Conservation (phyloP, 1,140 invertebrate species). For the Palaemon carinicauda region DNA sequence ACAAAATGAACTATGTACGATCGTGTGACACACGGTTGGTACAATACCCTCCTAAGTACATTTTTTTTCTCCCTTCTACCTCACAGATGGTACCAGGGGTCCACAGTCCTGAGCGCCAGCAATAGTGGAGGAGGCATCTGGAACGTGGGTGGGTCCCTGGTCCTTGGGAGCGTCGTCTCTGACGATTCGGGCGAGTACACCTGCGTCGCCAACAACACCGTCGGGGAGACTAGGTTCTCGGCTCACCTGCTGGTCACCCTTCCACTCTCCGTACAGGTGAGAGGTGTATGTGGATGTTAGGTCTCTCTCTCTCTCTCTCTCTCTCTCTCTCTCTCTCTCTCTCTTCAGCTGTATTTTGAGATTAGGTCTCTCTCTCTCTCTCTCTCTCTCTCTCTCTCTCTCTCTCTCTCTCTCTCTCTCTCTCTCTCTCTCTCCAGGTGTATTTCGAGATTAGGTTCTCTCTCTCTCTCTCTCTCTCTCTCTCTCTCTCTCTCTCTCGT, state of each 20-base stretch:
- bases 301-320: neutral
- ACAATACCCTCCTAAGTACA: too few species aligned
- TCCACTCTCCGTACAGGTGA: constrained; percentile 61
- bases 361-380: too few species aligned
- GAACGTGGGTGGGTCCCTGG: constrained; percentile 55
- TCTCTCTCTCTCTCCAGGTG: too few species aligned
- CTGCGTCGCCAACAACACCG: constrained; percentile 75
- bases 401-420: neutral
- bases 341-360: too few species aligned
- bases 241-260: constrained; percentile 73
- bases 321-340: too few species aligned
- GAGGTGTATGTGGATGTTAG: neutral
- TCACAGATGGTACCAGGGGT: constrained; percentile 32
- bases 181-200: constrained; percentile 78
- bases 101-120: constrained; percentile 34
- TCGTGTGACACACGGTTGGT: too few species aligned
- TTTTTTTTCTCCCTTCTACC: neutral
- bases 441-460: too few species aligned
- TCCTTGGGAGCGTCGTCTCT: constrained; percentile 58
- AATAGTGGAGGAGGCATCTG: constrained; percentile 34
- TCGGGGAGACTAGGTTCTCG: constrained; percentile 81
- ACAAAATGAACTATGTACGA: too few species aligned
- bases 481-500: too few species aligned
- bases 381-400: too few species aligned
- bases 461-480: too few species aligned